Conservation (phyloP, 2,888 invertebrate species). For the Epistrophe eligans region DNA sequence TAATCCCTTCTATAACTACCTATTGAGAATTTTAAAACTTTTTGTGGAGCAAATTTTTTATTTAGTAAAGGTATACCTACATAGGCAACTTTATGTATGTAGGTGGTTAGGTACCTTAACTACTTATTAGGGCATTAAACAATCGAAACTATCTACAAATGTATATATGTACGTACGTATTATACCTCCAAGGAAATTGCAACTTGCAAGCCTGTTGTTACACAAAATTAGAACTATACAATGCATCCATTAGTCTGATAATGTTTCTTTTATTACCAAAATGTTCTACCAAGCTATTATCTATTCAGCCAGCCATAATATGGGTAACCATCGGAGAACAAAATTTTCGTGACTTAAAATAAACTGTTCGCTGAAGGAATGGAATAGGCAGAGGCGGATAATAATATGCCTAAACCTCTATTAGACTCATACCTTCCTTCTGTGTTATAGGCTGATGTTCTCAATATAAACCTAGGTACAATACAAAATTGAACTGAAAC, state of each 20-base stretch:
- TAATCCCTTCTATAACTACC: conserved; percentile 10
- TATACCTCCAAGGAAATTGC: conserved; percentile 19
- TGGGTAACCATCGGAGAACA: conserved; percentile 25
- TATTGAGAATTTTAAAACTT: background rate
- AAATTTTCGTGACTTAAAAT: conserved; percentile 49
- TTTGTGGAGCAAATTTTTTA: background rate
- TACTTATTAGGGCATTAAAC: background rate
- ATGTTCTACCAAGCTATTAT: conserved; percentile 26
- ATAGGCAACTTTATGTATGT: background rate
- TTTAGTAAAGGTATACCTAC: background rate
- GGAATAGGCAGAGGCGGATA: background rate
- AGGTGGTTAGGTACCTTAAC: background rate
- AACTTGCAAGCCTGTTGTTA: conserved; percentile 39
- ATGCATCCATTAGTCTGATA: conserved; percentile 71
- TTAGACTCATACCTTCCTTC: conserved; percentile 6
- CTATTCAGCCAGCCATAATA: conserved; percentile 54
- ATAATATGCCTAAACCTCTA: conserved; percentile 10
- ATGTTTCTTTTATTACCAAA: conserved; percentile 67
- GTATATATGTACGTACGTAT: no score
- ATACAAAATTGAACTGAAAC: conserved; percentile 52
- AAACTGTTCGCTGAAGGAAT: background rate
- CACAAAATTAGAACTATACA: conserved; percentile 56
- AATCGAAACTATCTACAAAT: background rate
- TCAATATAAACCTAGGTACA: no score
- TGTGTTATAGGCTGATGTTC: conserved; percentile 1